phyloP scores from a whole-genome alignment of 2,113 vertebrate genomes.

The Grammomys dolichurus region DNA sequence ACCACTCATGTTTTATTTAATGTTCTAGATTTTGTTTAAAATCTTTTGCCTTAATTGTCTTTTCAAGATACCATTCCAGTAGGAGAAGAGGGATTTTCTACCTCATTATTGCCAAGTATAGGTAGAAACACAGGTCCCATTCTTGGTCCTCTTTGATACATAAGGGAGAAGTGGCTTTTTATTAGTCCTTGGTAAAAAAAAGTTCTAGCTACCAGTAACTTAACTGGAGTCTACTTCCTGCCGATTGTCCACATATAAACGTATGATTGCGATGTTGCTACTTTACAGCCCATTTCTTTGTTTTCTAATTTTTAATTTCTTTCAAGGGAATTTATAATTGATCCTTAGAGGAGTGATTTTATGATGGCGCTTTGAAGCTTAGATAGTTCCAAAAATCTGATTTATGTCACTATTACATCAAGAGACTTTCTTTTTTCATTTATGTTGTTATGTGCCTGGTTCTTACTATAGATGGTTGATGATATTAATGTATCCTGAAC shows the following conservation, averaged over 20 bases:
- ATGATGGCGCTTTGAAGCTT: constrained; percentile 6
- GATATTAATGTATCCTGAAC: background rate
- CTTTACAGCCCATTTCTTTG: background rate
- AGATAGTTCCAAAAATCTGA: background rate
- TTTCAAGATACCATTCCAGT: background rate
- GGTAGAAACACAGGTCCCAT: background rate
- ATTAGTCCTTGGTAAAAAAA: background rate
- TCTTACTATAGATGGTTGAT: background rate
- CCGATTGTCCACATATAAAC: background rate
- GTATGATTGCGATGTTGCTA: background rate
- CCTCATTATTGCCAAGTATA: background rate
- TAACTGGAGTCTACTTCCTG: background rate
- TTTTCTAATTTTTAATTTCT: constrained; percentile 5
- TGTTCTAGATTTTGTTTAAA: background rate
- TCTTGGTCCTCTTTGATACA: background rate
- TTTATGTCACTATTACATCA: background rate
- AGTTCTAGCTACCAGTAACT: background rate
- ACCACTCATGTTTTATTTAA: background rate
- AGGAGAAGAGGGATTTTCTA: background rate
- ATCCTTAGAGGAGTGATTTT: background rate
- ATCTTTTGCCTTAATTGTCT: background rate
- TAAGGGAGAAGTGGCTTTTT: background rate
- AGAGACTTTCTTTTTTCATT: constrained; percentile 46
- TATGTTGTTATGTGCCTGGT: background rate
- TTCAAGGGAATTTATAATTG: constrained; percentile 25